These are phyloP conservation scores for Paradoxurus hermaphroditus DNA, from an alignment of 2,113 vertebrate species.

Conservation along the genomic window DNA sequence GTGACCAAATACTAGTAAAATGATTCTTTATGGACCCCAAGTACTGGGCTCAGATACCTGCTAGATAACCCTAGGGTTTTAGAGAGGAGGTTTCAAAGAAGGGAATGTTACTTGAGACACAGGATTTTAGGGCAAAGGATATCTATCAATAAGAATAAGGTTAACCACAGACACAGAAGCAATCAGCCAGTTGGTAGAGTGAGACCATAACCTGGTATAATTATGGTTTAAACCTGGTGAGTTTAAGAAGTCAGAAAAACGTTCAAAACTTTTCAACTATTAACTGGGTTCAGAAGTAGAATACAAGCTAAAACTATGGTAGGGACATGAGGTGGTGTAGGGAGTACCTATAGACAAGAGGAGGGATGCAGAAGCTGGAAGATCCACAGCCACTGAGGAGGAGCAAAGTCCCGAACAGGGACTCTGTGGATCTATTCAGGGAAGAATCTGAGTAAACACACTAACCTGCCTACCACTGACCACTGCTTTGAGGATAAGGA, in stretches of 20 bases:
- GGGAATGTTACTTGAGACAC: not conserved
- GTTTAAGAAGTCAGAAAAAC: not conserved
- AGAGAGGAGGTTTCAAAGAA: not conserved
- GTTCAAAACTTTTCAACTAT: not conserved
- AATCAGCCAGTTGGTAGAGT: not conserved
- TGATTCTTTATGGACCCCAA: not conserved
- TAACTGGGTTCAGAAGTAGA: not conserved
- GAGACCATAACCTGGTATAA: not conserved
- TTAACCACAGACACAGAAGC: not conserved
- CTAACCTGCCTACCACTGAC: not conserved
- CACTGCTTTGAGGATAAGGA: not conserved
- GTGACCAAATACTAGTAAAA: not conserved
- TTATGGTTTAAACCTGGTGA: not conserved
- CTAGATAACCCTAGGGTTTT: not conserved
- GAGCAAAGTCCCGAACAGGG: accelerated
- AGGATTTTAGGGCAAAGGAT: not conserved
- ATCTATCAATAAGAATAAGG: not conserved
- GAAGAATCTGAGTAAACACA: not conserved
- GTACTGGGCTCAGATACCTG: not conserved
- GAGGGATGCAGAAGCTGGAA: not conserved
- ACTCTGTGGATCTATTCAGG: not conserved
- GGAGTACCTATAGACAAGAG: not conserved
- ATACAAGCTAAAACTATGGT: not conserved
- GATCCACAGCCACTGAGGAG: not conserved
- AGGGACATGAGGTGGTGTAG: not conserved